Base-by-base conservation (phyloP, 2,888 invertebrate genomes). In the Ochropleura leucogaster region DNA sequence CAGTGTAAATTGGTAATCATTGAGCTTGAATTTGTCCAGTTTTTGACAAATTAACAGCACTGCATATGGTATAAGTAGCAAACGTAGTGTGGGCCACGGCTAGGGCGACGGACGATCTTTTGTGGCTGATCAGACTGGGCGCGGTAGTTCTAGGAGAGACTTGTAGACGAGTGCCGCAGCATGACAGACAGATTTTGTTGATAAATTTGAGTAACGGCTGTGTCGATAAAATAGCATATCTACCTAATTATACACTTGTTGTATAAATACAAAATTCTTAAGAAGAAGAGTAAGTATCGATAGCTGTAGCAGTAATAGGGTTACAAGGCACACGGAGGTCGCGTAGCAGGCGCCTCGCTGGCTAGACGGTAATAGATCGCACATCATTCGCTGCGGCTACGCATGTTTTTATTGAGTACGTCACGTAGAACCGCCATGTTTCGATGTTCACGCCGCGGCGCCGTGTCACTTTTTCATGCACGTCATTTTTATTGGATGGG, bases 331-430 rank as follows among this genome's bases (percentile, higher is more conserved):
- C 49, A 59, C 8, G 46, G 51, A 65, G 30, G 67, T 67, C 69
- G 68, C 30, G 69, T n/a, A 30, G 40, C 44, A 72, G 82, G 83
- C 80, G 82, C 77, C 82, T 80, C 62, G 80, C 83, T 49, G 82
- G 80, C 82, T 82, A 49, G 80, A 73, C 83, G 64, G 77, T 70
- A 60, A 75, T 82, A 74, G 78, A 84, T 62, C 64, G 69, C 63
- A 42, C 72, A 68, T 46, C 72, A 68, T 20, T 44, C 62, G 70
- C 63, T 73, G 73, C 67, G 74, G 67, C 62, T 49, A 64, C 81
- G 83, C 70, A 77, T 71, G 64, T 83, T 68, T 60, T 51, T 14
- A 20, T 40, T 62, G 20, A n/a, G 51, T 9, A 53, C 69, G 76
- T 72, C 69, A 76, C 55, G 7, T 10, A 30, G 30, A 20, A 63